phyloP scores from a whole-genome alignment of 2,797 vertebrate species.

The Cheirogaleus major region DNA sequence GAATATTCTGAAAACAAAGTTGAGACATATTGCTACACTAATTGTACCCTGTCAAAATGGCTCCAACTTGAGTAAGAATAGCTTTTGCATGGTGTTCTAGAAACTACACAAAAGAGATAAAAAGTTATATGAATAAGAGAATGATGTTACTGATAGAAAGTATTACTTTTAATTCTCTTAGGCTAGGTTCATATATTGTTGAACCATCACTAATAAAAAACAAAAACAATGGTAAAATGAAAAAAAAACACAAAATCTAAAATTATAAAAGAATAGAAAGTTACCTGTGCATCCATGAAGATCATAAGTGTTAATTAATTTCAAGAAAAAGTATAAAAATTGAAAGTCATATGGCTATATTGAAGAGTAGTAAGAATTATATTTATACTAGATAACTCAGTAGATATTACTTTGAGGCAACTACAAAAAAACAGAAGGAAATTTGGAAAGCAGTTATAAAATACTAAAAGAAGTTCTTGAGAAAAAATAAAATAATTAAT shows the following conservation, averaged over 20 bases:
- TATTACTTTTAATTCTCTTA: not conserved
- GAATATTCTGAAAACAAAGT: not conserved
- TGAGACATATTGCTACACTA: not conserved
- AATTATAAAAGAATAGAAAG: not conserved
- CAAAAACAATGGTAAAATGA: not conserved
- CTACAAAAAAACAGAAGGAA: not conserved
- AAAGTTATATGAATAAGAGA: not conserved
- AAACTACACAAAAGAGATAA: not conserved
- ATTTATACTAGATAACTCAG: not conserved
- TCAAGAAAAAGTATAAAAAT: not conserved
- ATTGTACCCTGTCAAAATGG: not conserved
- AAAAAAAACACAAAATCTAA: not conserved
- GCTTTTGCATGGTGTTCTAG: not conserved
- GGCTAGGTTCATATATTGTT: not conserved
- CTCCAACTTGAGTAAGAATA: not conserved
- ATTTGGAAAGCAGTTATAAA: not conserved
- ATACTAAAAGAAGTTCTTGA: not conserved
- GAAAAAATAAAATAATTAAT: not conserved
- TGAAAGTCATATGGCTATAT: not conserved
- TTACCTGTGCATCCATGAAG: not conserved
- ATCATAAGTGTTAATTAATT: not conserved
- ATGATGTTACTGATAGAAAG: not conserved
- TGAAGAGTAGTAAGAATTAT: not conserved
- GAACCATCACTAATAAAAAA: not conserved
- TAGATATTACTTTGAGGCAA: not conserved